Evolutionary conservation across 1,140 invertebrate genomes (phyloP), one percentile per base, ranked within the genome.

Genomic region (Dendroctonus ponderosae): DNA sequence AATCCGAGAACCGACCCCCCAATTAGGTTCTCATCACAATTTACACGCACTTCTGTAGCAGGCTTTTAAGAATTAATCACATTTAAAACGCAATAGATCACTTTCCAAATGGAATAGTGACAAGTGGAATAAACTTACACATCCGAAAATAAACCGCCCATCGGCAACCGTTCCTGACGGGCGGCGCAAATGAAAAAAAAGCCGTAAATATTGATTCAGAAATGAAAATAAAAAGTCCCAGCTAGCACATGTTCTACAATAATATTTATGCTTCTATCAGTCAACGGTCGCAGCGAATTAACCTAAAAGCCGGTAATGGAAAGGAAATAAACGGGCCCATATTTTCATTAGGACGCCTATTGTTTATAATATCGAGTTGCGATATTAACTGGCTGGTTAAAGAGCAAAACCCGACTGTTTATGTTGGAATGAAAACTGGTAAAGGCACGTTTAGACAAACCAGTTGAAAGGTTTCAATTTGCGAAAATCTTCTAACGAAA

Each of bases 201-300:
- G 15, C 14, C 39, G 60, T 62, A 62, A 62, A 62, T 62, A 62
- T 62, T 62, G 60, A 53, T 51, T 51, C 48, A 40, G 49, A 62
- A 62, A 62, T 51, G 49, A 62, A 62, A 62, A 52, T 52, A 50
- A 61, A 62, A 62, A 62, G 7, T 50, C 48, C 58, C 15, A 50
- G 49, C 49, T 38, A 52, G 53, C 60, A 62, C 60, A 62, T 62
- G 60, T 62, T 62, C 50, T 52, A 52, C 12, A 52, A 62, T 62
- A 62, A 62, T 62, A 62, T 62, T 62, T 62, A 62, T 62, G 49
- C 41, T 62, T 43, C 60, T 62, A 62, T 62, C 60, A 52, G 11
- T 62, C 60, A 43, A 26, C 60, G 60, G 60, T 15, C 37, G 40
- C 37, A 62, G 44, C 44, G 60, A 62, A 62, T 62, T 62, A 62